Evolutionary conservation across 2,113 vertebrate species (phyloP), one percentile per base, ranked within the genome.

Genomic region (Psilopsiagon aurifrons): DNA sequence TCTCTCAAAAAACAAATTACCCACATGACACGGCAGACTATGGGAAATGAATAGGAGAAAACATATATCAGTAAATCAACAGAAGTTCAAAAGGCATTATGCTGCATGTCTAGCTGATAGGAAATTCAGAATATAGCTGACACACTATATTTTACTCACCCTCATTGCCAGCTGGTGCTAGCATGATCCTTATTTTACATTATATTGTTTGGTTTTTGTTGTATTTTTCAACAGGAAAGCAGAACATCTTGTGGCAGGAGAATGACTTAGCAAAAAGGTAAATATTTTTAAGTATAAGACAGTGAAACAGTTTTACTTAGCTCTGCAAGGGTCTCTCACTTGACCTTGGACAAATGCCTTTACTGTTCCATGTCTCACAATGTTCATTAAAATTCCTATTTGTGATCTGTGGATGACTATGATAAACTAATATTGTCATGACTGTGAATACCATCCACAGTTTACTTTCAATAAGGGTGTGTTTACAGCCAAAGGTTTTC

Each of bases 1-100:
- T 94, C 75, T 94, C 78, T 89, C 82, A 95, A 71, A 66, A 93
- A 96, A 94, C 95, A 70, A 90, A 94, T 96, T 95, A 88, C 66
- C 74, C 89, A 85, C 93, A 85, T 55, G 93, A 87, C 95, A 93
- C 59, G 59, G 24, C 44, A 76, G 77, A 86, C 95, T 90, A 70
- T 83, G 47, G 60, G 66, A 95, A 97, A 95, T 78, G 79, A 83
- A 80, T 75, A 94, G 71, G 43, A 94, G 83, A 91, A 96, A 95
- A 89, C 7, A 90, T 31, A 12, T 87, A 87, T 88, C 82, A 86
- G 93, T 97, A 96, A 97, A 96, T 96, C 89, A 90, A 67, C 22
- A 90, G 13, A 94, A 85, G 76, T 88, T 95, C 83, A 92, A 91
- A 94, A 0, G 5, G 44, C 47, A 60, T 83, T 91, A 39, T 66